A percentile compares a stretch with the other conserved stretches of the same genome.
phyloP scores from a whole-genome alignment of 2,888 invertebrate species.

The Anaspis maculata region DNA sequence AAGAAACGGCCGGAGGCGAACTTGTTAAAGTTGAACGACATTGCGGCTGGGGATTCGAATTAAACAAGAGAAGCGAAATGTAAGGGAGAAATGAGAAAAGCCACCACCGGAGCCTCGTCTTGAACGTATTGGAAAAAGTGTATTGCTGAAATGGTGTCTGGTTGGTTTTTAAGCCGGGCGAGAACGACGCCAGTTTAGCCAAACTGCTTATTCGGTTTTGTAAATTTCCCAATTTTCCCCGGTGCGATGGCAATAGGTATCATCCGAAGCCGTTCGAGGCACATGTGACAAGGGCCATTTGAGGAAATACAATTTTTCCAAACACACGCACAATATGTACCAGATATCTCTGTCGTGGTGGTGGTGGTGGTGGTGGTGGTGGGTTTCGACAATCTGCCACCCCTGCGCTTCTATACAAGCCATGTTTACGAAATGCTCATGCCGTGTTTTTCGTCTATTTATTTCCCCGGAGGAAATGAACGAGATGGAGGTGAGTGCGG shows the following conservation, averaged over 20 bases:
- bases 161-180: too few species aligned
- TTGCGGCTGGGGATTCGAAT: too few species aligned
- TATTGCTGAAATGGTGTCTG: conserved; percentile 2
- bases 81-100: not conserved
- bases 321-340: conserved; percentile 26
- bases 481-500: conserved; percentile 4
- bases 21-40: too few species aligned
- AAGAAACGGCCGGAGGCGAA: too few species aligned
- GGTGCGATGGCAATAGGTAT: not conserved
- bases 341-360: conserved; percentile 20
- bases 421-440: conserved; percentile 31
- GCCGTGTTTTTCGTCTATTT: conserved; percentile 25
- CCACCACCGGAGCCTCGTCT: conserved; percentile 1
- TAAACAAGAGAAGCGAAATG: too few species aligned
- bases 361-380: too few species aligned
- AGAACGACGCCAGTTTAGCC: conserved; percentile 7
- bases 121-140: not conserved
- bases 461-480: conserved; percentile 27
- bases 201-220: conserved; percentile 13
- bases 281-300: conserved; percentile 25
- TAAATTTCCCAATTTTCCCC: conserved; percentile 18
- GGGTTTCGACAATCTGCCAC: conserved; percentile 22
- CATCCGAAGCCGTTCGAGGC: conserved; percentile 17
- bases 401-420: too few species aligned
- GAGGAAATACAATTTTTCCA: conserved; percentile 28